These are phyloP conservation scores for Phasianus colchicus DNA, from an alignment of 2,113 vertebrate species.

Conservation along the genomic window DNA sequence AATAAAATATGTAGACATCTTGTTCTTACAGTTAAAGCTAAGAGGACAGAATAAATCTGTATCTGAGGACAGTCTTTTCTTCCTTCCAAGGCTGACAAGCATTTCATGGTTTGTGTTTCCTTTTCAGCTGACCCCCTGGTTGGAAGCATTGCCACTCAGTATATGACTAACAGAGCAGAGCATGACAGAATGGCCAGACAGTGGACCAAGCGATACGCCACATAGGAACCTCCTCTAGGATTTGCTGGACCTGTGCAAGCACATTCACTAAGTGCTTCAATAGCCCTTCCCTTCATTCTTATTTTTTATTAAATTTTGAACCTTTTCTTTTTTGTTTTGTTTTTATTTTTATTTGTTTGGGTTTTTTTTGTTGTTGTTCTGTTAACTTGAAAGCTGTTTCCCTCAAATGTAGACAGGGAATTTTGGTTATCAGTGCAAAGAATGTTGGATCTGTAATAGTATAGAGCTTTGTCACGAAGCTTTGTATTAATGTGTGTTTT, in stretches of 20 bases:
- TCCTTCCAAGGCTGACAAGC: not conserved
- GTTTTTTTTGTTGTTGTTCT: slow-evolving; percentile 67
- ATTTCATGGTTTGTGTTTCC: slow-evolving; percentile 64
- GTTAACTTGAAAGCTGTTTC: slow-evolving; percentile 90
- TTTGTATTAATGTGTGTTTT: slow-evolving; percentile 88
- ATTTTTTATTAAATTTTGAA: slow-evolving; percentile 84
- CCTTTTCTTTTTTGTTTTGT: slow-evolving; percentile 69
- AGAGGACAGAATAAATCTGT: not conserved
- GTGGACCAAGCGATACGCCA: slow-evolving; percentile 97
- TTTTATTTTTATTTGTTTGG: slow-evolving; percentile 50
- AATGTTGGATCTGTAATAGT: slow-evolving; percentile 87
- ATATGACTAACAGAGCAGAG: slow-evolving; percentile 96
- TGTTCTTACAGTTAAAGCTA: not conserved
- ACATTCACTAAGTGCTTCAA: slow-evolving; percentile 97
- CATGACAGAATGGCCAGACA: slow-evolving; percentile 97
- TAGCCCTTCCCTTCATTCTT: slow-evolving; percentile 81
- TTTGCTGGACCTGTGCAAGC: slow-evolving; percentile 90
- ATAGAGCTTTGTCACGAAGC: slow-evolving; percentile 91
- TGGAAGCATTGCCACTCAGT: slow-evolving; percentile 97
- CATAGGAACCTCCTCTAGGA: slow-evolving; percentile 80
- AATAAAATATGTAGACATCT: not conserved
- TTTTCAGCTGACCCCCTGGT: slow-evolving; percentile 94
- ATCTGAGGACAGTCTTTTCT: not conserved
- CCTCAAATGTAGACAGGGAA: slow-evolving; percentile 83
- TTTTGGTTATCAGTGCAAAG: slow-evolving; percentile 87